Base-by-base conservation (phyloP, 2,888 invertebrate species). In the Cephus spinipes region DNA sequence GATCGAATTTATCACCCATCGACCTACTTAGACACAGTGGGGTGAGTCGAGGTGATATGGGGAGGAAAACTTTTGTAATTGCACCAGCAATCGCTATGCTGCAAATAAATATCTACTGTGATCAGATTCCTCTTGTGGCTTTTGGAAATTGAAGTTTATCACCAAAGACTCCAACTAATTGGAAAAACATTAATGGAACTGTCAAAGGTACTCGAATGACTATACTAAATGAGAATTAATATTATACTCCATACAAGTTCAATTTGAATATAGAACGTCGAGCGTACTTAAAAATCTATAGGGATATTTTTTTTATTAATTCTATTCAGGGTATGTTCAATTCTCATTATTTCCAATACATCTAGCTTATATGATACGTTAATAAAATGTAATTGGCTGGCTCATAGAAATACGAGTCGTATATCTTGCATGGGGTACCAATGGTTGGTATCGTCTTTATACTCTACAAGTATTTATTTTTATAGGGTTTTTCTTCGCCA, bases 391-490 rank as follows among this genome's bases (percentile, higher is more conserved):
- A 55, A 55, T 55, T 23, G 55, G 55, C 55, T 23, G 55, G 23
- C 55, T 55, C 9, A 55, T 55, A 55, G 55, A 55, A 23, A 55
- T 55, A 6, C 55, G 55, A 55, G 23, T 23, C 23, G 55, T 55
- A 23, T 55, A 23, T 55, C 23, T 55, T 55, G 2, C 23, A 55
- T 55, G 9, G 55, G 55, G 23, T 55, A 9, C 55, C 55, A 55
- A 23, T 23, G 23, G 23, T 55, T 9, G 23, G 55, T 23, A 87
- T 87, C 87, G 86, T 87, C 87, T 87, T 87, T 84, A 85, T 83
- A 81, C 83, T 83, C 81, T 82, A 81, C 85, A 87, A 88, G 89
- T 90, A 89, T 89, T 89, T 89, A 90, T 90, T 90, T 90, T 90
- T 89, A 90, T 90, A 89, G 88, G 87, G 86, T 83, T 87, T 87